Percentiles rank a stretch among this genome's conserved stretches.
phyloP scores from a whole-genome alignment of 1,140 invertebrate genomes.

The Papilio polytes region DNA sequence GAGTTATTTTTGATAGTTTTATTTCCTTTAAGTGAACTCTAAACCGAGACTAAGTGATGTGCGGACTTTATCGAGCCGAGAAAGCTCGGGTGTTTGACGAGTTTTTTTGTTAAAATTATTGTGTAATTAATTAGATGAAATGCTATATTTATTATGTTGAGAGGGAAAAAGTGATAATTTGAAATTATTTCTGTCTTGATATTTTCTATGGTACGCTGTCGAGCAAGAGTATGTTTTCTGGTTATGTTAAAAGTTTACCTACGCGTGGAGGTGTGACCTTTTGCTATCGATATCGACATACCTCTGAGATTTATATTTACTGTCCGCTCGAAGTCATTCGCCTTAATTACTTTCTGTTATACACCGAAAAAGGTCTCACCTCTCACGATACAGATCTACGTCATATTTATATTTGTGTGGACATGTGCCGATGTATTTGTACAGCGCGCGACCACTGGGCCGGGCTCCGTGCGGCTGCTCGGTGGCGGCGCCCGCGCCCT shows the following conservation, averaged over 20 bases:
- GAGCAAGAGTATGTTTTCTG: constrained; percentile 63
- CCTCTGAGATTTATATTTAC: constrained; percentile 31
- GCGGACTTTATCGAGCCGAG: constrained; percentile 57
- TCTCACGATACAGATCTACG: constrained; percentile 48
- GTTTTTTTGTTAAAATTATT: constrained; percentile 82
- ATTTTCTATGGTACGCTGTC: constrained; percentile 73
- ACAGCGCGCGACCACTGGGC: constrained; percentile 42
- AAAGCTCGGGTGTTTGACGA: constrained; percentile 78
- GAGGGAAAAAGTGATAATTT: constrained; percentile 72
- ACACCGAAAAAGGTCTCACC: constrained; percentile 48
- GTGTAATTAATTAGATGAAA: constrained; percentile 82
- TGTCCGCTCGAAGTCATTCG: constrained; percentile 44
- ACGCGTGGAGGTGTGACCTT: constrained; percentile 57
- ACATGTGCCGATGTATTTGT: constrained; percentile 61
- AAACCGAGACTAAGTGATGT: constrained; percentile 77
- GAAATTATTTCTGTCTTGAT: constrained; percentile 84
- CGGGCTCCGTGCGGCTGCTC: constrained; percentile 8
- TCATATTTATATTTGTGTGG: constrained; percentile 57
- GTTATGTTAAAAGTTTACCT: constrained; percentile 58
- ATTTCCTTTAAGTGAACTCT: constrained; percentile 81
- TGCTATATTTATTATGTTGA: constrained; percentile 83
- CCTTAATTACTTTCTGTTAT: constrained; percentile 39
- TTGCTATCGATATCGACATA: constrained; percentile 38
- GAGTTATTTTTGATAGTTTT: constrained; percentile 84
- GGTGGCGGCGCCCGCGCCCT: not conserved